Evolutionary conservation across 2,888 invertebrate genomes (phyloP), one percentile per base, ranked within the genome.

Genomic region (Synergus itoensis): DNA sequence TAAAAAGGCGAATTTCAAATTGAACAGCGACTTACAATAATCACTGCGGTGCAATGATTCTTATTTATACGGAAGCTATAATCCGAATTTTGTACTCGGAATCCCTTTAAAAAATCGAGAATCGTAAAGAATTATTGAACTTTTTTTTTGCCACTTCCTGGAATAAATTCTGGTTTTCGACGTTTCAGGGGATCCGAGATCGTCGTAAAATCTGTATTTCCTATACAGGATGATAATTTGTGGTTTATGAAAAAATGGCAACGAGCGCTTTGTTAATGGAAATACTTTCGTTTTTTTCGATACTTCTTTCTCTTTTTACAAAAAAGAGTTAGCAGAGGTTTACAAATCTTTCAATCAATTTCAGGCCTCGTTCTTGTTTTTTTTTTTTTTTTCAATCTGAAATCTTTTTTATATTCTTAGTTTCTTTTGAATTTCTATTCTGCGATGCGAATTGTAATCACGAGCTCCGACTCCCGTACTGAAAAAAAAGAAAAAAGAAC

Each of bases 41-140:
- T 73, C 69, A 73, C 69, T 73, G 48, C 73, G 53, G 73, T 73
- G 73, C 73, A 73, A 53, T 73, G 48, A 48, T 73, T 53, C 48
- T 53, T 73, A 53, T 73, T 53, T 36, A 45, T 48, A 18, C 36
- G 53, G 53, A 73, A 73, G 53, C 40, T 73, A 53, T 36, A 53
- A 40, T 73, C 53, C 36, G 36, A 45, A 45, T 45, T 67, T 67
- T 67, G 67, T 45, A 62, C 62, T 62, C 62, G 4, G 73, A 36
- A 73, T 53, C 53, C 73, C 45, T 21, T 4, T 5, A 16, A 67
- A 67, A 21, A 65, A 41, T 41, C 40, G 18, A 67, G 43, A 67
- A 65, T 28, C 62, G 62, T 14, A 14, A 60, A 21, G 60, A 21
- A 60, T 60, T 60, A 21, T 14, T 21, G 5, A 28, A 14, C 4